Evolutionary conservation across 2,888 invertebrate species (phyloP).

Genomic region (Callyntrura guangdongensis): DNA sequence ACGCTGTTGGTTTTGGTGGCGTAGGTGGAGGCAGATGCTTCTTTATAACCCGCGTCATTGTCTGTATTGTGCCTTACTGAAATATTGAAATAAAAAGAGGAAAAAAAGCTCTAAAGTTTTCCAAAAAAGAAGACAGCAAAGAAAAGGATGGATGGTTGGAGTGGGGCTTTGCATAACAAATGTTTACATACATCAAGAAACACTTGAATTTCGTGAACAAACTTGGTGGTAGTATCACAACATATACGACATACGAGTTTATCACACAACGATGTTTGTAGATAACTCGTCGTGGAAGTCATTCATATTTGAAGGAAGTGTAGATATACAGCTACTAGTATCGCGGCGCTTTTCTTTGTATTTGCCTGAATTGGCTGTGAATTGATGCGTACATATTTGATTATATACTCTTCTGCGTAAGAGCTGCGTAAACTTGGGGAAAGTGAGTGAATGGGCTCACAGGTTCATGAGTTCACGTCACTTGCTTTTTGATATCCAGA

Average conservation of each 20-base stretch:
- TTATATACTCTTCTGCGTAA: no score
- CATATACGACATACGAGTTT: neutral
- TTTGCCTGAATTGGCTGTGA: constrained; percentile 20
- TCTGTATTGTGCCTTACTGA: neutral
- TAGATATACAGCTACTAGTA: neutral
- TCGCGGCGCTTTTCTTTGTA: neutral
- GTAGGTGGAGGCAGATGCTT: neutral
- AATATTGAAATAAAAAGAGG: constrained; percentile 37
- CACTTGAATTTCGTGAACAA: constrained; percentile 44
- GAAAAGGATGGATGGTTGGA: constrained; percentile 20
- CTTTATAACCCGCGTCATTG: constrained; percentile 11
- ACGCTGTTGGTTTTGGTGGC: neutral
- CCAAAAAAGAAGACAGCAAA: constrained; percentile 9
- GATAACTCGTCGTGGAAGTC: neutral
- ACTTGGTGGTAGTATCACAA: neutral
- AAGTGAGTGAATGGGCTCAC: constrained; percentile 36
- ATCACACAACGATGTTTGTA: no score
- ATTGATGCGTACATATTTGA: no score
- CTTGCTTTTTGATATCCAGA: constrained; percentile 44
- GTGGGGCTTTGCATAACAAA: constrained; percentile 58
- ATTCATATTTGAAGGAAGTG: neutral
- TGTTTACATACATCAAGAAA: constrained; percentile 64
- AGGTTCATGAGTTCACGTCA: constrained; percentile 63
- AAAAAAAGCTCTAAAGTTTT: constrained; percentile 8
- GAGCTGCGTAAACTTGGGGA: constrained; percentile 24